Conservation (phyloP, 1,140 invertebrate species). For the Portunus trituberculatus region DNA sequence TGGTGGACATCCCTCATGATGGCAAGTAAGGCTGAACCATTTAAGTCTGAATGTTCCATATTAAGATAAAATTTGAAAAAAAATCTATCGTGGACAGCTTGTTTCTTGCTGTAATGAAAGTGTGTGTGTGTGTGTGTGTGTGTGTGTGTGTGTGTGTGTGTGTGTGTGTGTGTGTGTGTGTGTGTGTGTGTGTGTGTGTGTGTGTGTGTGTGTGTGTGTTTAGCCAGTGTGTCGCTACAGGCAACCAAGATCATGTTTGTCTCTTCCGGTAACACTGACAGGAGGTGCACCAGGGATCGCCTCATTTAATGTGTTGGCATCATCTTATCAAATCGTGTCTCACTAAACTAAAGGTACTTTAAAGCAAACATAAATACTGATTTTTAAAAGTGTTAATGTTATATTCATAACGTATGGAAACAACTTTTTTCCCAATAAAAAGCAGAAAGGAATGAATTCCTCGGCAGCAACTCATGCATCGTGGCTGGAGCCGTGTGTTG, state of each 20-base stretch:
- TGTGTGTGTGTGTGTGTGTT: not conserved
- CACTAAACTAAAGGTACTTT: not conserved
- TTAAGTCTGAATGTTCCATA: too few relatives aligned
- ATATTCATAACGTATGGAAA: not conserved
- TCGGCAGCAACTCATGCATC: not conserved
- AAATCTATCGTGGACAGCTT: too few relatives aligned
- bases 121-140: constrained; percentile 49
- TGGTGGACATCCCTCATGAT: too few relatives aligned
- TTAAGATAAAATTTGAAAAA: too few relatives aligned
- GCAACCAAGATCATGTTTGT: too few relatives aligned
- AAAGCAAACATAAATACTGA: not conserved
- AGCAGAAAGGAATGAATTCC: not conserved
- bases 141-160: constrained; percentile 46
- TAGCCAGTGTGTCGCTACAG: too few relatives aligned
- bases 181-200: constrained; percentile 52
- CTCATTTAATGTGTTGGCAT: too few relatives aligned
- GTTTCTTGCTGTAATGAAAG: too few relatives aligned
- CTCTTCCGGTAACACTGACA: too few relatives aligned
- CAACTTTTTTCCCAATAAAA: not conserved
- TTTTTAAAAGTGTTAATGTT: not conserved
- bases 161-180: not conserved
- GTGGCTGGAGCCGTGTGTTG: not conserved
- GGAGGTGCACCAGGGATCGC: too few relatives aligned
- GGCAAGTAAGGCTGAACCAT: too few relatives aligned
- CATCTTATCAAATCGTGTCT: not conserved